Evolutionary conservation across 2,888 invertebrate species (phyloP).

Genomic region (Tiliacea aurago): DNA sequence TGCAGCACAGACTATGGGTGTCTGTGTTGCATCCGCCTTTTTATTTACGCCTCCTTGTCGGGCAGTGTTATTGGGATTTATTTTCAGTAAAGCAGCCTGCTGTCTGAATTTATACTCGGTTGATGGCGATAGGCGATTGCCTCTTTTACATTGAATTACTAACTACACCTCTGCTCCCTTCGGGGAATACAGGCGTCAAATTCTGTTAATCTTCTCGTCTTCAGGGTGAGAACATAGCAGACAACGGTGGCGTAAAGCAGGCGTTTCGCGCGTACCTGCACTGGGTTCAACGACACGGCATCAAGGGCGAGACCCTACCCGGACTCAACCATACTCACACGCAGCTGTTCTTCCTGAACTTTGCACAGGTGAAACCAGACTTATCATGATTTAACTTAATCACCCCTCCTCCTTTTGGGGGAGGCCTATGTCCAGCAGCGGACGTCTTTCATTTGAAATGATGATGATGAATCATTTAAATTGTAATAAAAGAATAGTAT

Average conservation of each 20-base stretch:
- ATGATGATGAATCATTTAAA: no score
- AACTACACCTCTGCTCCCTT: background rate
- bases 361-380: conserved; percentile 92
- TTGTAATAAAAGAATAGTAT: no score
- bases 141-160: background rate
- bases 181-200: no score
- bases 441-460: no score
- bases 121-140: no score
- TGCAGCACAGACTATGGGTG: no score
- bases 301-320: conserved; percentile 92
- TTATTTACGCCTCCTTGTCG: background rate
- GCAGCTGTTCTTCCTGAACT: conserved; percentile 97
- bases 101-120: background rate
- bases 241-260: conserved; percentile 98
- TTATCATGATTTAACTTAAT: background rate
- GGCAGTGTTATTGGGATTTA: background rate
- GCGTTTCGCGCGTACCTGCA: conserved; percentile 96
- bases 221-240: conserved; percentile 98
- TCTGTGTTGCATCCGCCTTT: no score
- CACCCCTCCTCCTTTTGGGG: no score
- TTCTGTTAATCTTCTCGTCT: conserved; percentile 43
- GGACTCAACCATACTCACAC: conserved; percentile 94
- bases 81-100: no score
- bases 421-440: no score
- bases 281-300: conserved; percentile 92